Evolutionary conservation across 2,888 invertebrate species (phyloP).

Genomic region (Seira sanloemensis): DNA sequence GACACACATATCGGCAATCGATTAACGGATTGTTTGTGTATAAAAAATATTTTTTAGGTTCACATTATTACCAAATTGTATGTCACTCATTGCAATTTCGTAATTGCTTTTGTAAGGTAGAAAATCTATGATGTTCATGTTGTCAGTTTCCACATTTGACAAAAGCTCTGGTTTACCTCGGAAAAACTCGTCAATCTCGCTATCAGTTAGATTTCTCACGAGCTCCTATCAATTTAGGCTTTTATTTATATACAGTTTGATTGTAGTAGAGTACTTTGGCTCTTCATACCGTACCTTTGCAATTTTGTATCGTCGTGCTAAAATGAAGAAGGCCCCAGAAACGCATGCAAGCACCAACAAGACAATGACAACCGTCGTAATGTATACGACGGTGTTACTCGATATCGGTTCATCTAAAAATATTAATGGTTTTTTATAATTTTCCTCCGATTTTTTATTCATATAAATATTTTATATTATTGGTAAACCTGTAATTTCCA

Average conservation of each 20-base stretch:
- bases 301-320: conserved; percentile 35
- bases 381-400: conserved; percentile 8
- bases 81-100: conserved; percentile 43
- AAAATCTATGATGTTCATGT: conserved; percentile 38
- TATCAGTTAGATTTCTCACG: conserved; percentile 45
- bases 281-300: conserved; percentile 21
- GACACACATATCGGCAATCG: no score
- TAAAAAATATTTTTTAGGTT: no score
- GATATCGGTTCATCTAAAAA: conserved; percentile 33
- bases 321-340: conserved; percentile 6
- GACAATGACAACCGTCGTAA: conserved; percentile 18
- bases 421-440: background rate
- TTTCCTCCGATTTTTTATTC: background rate
- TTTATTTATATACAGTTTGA: background rate
- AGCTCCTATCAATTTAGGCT: conserved; percentile 23
- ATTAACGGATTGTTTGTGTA: no score
- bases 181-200: conserved; percentile 60
- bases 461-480: background rate
- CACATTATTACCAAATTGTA: conserved; percentile 54
- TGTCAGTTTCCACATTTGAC: background rate
- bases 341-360: conserved; percentile 26
- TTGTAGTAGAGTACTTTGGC: background rate
- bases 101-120: conserved; percentile 51
- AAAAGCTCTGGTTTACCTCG: conserved; percentile 48
- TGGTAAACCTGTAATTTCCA: conserved; percentile 5